These are phyloP conservation scores for Choreutis nemorana DNA, from an alignment of 2,888 invertebrate genomes.

Conservation along the genomic window DNA sequence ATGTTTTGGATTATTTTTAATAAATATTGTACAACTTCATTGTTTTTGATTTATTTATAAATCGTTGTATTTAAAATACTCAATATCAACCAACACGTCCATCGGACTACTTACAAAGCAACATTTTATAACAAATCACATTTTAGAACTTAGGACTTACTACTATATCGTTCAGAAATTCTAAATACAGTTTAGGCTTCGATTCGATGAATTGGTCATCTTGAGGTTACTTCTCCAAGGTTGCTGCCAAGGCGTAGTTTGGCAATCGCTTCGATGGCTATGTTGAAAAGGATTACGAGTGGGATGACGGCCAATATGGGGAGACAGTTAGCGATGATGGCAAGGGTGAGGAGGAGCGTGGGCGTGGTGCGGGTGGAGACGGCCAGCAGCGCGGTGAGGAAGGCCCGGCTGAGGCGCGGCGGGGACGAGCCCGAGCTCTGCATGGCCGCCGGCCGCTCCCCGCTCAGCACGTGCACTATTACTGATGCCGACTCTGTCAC, in stretches of 20 bases:
- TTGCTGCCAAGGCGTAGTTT: too few relatives aligned
- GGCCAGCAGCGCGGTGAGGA: constrained; percentile 32
- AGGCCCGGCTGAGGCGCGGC: constrained; percentile 32
- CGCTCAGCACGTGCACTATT: constrained; percentile 84
- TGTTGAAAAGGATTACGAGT: constrained; percentile 7
- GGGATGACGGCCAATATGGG: constrained; percentile 19
- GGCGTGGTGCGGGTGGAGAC: constrained; percentile 28
- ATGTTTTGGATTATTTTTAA: too few relatives aligned
- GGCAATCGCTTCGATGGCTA: too few relatives aligned
- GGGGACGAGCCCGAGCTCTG: constrained; percentile 58
- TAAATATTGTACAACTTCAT: neutral
- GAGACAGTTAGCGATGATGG: constrained; percentile 22
- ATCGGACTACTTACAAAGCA: constrained; percentile 5
- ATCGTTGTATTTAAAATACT: constrained; percentile 33
- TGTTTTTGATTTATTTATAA: constrained; percentile 8
- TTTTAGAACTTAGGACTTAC: constrained; percentile 7
- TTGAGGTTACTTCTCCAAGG: constrained; percentile 15
- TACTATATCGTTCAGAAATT: constrained; percentile 17
- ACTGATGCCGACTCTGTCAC: constrained; percentile 79
- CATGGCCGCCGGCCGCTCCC: constrained; percentile 73
- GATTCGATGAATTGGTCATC: constrained; percentile 37
- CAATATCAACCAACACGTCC: constrained; percentile 13
- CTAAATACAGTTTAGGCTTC: constrained; percentile 12
- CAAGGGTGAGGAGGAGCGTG: constrained; percentile 15
- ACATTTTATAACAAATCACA: neutral